These are phyloP conservation scores for Physeter macrocephalus DNA, from an alignment of 2,113 vertebrate species.

Conservation along the genomic window DNA sequence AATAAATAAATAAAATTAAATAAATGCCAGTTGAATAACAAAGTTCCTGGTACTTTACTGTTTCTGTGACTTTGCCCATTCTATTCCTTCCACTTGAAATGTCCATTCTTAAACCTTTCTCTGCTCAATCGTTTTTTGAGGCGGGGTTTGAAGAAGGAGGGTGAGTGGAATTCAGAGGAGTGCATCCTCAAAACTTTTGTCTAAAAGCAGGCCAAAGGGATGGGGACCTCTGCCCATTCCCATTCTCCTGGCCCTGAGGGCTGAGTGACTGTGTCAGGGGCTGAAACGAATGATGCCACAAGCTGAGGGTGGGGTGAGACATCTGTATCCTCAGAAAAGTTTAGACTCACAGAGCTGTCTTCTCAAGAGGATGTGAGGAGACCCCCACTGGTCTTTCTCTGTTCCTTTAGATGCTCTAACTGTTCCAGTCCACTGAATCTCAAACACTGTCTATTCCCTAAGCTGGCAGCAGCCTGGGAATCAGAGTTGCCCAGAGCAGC, in stretches of 20 bases:
- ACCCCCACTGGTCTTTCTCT: not conserved
- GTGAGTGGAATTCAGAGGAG: not conserved
- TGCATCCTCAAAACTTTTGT: not conserved
- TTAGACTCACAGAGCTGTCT: not conserved
- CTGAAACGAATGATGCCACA: not conserved
- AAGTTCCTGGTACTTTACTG: not conserved
- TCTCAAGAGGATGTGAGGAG: not conserved
- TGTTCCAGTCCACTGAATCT: not conserved
- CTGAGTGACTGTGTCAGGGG: too few species aligned
- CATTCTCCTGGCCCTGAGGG: not conserved
- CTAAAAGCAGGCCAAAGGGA: not conserved
- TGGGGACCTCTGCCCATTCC: fast-evolving
- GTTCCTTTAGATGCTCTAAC: fast-evolving
- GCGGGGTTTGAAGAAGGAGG: not conserved
- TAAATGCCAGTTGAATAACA: not conserved
- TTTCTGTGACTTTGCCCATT: not conserved
- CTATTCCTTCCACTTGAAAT: not conserved
- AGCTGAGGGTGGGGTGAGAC: too few species aligned
- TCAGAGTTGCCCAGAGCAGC: not conserved
- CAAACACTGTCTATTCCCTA: not conserved
- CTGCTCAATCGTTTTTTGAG: not conserved
- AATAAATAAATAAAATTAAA: too few species aligned
- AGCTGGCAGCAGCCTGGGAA: not conserved
- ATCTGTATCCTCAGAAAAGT: not conserved
- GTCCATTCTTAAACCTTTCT: not conserved